Percentiles rank a stretch among this genome's conserved stretches.
These are phyloP conservation scores for Proteles cristata DNA, from an alignment of 2,113 vertebrate species.

Conservation along the genomic window DNA sequence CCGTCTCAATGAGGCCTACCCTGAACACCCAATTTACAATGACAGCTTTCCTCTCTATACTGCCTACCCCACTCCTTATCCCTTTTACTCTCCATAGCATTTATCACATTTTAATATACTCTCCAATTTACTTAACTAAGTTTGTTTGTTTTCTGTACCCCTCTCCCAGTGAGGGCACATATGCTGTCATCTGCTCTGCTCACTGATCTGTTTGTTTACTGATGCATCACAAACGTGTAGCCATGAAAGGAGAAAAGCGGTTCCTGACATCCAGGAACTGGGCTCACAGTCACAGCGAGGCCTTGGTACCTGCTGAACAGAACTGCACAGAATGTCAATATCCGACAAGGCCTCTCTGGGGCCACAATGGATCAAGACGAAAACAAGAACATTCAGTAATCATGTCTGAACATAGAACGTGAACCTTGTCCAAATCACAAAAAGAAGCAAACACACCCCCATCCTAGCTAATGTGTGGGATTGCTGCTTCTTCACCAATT, in stretches of 20 bases:
- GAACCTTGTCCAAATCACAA: background rate
- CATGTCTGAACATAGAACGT: background rate
- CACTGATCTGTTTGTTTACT: background rate
- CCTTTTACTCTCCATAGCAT: background rate
- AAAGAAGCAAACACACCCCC: background rate
- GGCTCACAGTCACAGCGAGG: background rate
- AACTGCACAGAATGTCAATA: background rate
- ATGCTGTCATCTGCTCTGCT: background rate
- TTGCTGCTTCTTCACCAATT: background rate
- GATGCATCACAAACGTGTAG: background rate
- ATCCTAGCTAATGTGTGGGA: background rate
- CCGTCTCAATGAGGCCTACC: background rate
- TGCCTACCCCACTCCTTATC: background rate
- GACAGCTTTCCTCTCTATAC: background rate
- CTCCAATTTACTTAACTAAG: background rate
- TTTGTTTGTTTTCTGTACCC: background rate
- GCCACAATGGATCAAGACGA: background rate
- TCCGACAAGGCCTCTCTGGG: background rate
- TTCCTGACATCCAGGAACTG: background rate
- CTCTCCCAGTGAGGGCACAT: background rate
- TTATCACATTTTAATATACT: background rate
- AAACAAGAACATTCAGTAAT: background rate
- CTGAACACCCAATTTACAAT: background rate
- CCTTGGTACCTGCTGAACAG: background rate
- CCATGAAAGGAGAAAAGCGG: background rate